Percentiles rank a stretch among this genome's conserved stretches.
Evolutionary conservation across 2,888 invertebrate genomes (phyloP).

Genomic region (Lasius fuliginosus): DNA sequence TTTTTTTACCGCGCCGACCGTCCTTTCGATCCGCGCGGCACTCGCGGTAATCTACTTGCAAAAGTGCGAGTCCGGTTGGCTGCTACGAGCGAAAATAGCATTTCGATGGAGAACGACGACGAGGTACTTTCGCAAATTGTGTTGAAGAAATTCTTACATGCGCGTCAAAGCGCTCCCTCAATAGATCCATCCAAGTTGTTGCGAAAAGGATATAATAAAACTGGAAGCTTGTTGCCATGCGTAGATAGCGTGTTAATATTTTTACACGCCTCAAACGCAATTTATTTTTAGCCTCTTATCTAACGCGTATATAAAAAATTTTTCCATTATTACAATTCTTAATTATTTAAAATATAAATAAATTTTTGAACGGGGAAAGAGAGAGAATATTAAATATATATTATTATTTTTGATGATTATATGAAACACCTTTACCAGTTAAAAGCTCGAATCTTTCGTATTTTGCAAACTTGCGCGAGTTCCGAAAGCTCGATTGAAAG

Average conservation of each 20-base stretch:
- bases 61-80: slow-evolving; percentile 48
- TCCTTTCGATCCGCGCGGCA: slow-evolving; percentile 42
- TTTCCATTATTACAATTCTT: background rate
- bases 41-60: slow-evolving; percentile 60
- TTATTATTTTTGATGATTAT: background rate
- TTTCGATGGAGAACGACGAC: slow-evolving; percentile 39
- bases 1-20: slow-evolving; percentile 43
- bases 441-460: background rate
- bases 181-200: background rate
- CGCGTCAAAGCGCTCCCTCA: background rate
- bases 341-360: background rate
- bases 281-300: background rate
- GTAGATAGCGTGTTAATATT: background rate
- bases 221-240: background rate
- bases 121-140: slow-evolving; percentile 42
- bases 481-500: slow-evolving; percentile 8
- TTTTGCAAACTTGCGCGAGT: background rate
- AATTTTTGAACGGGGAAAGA: background rate
- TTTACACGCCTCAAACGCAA: background rate
- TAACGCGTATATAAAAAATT: background rate
- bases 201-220: background rate
- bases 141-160: slow-evolving; percentile 24
- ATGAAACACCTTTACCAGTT: background rate
- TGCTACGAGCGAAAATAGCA: slow-evolving; percentile 55
- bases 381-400: background rate